Conservation (phyloP, 2,888 invertebrate species). For the Ectobius pallidus region DNA sequence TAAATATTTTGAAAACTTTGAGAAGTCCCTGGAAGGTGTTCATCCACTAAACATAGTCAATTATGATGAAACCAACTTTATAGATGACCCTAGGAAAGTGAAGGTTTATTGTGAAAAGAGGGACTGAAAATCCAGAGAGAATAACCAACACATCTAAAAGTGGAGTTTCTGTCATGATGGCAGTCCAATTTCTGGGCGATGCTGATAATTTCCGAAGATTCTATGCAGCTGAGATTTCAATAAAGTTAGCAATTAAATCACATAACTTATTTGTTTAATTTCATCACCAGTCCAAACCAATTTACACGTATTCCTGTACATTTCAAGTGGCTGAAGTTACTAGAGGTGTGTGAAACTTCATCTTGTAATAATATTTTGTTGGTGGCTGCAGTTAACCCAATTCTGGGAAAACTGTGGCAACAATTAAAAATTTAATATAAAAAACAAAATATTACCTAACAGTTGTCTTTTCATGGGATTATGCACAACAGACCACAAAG, state of each 20-base stretch:
- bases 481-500: background rate
- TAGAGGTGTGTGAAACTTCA: background rate
- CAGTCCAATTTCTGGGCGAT: background rate
- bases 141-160: constrained; percentile 31
- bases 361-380: background rate
- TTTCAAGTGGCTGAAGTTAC: background rate
- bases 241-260: background rate
- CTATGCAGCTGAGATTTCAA: background rate
- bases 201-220: background rate
- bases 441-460: background rate
- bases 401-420: background rate
- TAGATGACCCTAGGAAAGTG: constrained; percentile 48
- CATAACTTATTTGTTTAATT: background rate
- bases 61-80: constrained; percentile 50
- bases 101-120: constrained; percentile 41
- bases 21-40: constrained; percentile 41
- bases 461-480: background rate
- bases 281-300: background rate
- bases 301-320: background rate
- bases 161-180: constrained; percentile 8
- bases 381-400: background rate
- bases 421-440: background rate
- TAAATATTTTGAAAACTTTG: constrained; percentile 45
- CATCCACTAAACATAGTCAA: constrained; percentile 44
- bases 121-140: constrained; percentile 43